These are phyloP conservation scores for Taeniopygia guttata DNA, from an alignment of 2,797 vertebrate genomes.

Conservation along the genomic window DNA sequence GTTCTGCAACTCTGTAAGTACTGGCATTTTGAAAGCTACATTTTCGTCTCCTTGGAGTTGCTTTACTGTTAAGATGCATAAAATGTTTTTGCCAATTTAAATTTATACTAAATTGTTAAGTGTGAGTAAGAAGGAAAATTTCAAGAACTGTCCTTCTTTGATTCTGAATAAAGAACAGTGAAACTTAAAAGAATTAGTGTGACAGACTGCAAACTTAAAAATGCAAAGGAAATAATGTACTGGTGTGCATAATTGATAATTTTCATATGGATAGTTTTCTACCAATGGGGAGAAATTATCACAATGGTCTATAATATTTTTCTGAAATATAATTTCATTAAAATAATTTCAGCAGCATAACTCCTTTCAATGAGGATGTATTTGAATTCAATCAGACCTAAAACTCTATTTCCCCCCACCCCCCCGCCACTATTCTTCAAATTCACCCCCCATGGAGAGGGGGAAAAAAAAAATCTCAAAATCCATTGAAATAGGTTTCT, in stretches of 20 bases:
- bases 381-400: slow-evolving; percentile 50
- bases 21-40: not conserved
- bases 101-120: not conserved
- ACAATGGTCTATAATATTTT: slow-evolving; percentile 8
- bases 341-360: not conserved
- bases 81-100: not conserved
- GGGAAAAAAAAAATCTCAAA: not conserved
- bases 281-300: slow-evolving; percentile 62
- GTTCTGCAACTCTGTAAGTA: not conserved
- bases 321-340: not conserved
- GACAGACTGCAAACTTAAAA: slow-evolving; percentile 36
- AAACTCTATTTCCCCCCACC: not conserved
- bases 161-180: not conserved
- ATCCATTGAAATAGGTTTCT: slow-evolving; percentile 54
- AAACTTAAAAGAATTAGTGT: not conserved
- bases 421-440: not conserved
- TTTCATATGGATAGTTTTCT: slow-evolving; percentile 45
- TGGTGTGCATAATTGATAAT: not conserved
- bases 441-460: not conserved
- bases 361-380: not conserved
- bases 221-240: slow-evolving; percentile 17
- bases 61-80: not conserved
- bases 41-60: not conserved
- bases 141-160: not conserved
- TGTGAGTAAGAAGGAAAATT: not conserved